Conservation (phyloP, 2,888 invertebrate species). For the Ectemnius lituratus region DNA sequence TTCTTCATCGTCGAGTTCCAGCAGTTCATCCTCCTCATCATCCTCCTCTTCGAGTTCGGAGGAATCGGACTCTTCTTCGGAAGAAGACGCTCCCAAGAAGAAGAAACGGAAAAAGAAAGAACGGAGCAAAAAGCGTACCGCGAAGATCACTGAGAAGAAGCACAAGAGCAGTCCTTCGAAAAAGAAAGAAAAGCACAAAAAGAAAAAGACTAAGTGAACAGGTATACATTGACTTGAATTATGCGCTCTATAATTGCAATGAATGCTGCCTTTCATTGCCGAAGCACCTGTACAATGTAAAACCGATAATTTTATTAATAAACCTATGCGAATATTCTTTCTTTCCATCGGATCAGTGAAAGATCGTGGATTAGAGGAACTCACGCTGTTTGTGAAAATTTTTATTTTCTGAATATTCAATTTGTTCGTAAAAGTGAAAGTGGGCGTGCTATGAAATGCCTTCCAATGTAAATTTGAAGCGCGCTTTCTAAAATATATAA, state of each 20-base stretch:
- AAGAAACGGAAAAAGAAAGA: conserved; percentile 48
- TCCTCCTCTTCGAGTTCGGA: conserved; percentile 48
- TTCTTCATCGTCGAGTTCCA: conserved; percentile 50
- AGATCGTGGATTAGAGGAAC: not conserved
- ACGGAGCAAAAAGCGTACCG: conserved; percentile 31
- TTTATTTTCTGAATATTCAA: too few species aligned
- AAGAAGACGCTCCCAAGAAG: conserved; percentile 53
- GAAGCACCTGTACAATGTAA: conserved; percentile 1
- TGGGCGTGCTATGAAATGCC: too few species aligned
- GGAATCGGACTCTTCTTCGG: conserved; percentile 51
- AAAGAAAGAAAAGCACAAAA: conserved; percentile 31
- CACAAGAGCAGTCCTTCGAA: conserved; percentile 22
- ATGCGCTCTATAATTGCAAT: too few species aligned
- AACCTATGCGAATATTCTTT: not conserved
- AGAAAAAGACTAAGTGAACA: conserved; percentile 48
- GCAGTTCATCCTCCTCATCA: conserved; percentile 36
- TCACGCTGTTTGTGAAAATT: too few species aligned
- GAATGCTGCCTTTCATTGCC: too few species aligned
- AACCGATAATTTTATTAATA: not conserved
- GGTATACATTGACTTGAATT: too few species aligned
- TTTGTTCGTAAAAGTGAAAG: too few species aligned
- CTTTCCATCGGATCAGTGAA: not conserved
- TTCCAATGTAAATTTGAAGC: too few species aligned
- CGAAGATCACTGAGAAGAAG: conserved; percentile 48
- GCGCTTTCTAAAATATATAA: too few species aligned